phyloP scores from a whole-genome alignment of 1,140 invertebrate species.

The Spodoptera frugiperda region DNA sequence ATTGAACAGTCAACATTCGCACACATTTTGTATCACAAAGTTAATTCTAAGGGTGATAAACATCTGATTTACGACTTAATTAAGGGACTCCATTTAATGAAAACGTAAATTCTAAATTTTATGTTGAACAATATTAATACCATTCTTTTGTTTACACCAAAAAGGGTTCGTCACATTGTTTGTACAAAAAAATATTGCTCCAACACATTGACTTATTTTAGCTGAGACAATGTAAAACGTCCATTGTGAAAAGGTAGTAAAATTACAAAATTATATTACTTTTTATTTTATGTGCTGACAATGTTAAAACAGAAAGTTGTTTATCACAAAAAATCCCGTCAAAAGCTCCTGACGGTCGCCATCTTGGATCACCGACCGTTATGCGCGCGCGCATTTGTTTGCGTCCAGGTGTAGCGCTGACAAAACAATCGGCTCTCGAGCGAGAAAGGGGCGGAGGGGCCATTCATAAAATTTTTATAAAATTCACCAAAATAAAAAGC shows the following conservation, averaged over 20 bases:
- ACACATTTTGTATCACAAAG: slow-evolving; percentile 39
- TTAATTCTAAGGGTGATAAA: slow-evolving; percentile 42
- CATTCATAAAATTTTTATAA: slow-evolving; percentile 79
- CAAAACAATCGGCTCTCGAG: slow-evolving; percentile 82
- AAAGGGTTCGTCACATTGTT: slow-evolving; percentile 26
- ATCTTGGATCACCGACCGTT: slow-evolving; percentile 75
- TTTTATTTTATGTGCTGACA: slow-evolving; percentile 13
- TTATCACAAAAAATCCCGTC: slow-evolving; percentile 39
- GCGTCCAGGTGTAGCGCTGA: slow-evolving; percentile 83
- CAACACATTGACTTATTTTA: slow-evolving; percentile 4
- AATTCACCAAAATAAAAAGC: slow-evolving; percentile 77
- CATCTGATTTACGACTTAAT: slow-evolving; percentile 43
- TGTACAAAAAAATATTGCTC: slow-evolving; percentile 26
- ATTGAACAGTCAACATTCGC: slow-evolving; percentile 28
- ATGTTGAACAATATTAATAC: background rate
- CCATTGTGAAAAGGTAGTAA: background rate
- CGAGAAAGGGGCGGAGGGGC: slow-evolving; percentile 75
- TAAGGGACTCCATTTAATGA: slow-evolving; percentile 31
- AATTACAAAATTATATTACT: background rate
- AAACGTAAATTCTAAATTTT: slow-evolving; percentile 37
- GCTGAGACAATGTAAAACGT: background rate
- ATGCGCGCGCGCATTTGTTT: slow-evolving; percentile 73
- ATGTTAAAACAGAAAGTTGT: slow-evolving; percentile 7
- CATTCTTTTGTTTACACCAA: slow-evolving; percentile 24
- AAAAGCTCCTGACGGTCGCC: slow-evolving; percentile 54